Base-by-base conservation (phyloP, 1,140 invertebrate genomes). In the Bursaphelenchus mucronatus region DNA sequence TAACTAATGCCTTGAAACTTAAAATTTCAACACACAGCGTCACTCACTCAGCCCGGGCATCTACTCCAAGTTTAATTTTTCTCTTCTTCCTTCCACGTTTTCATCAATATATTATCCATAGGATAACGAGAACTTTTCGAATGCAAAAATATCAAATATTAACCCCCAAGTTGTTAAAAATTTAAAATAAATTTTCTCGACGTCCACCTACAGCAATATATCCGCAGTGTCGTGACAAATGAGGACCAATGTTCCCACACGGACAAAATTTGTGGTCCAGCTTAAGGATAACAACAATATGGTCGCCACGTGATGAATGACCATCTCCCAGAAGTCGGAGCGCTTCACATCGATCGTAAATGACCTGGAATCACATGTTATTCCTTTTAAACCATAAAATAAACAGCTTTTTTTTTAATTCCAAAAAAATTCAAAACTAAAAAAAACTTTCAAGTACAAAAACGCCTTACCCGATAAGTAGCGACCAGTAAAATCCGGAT, bases 321-420 rank as follows among this genome's bases (percentile, higher is more conserved):
- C 93, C 93, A 97, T 97, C 86, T 97, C 91, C 89, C 90, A 91
- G 83, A 97, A 97, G 84, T 97, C 94, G 39, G 75, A 69, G 1
- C 78, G 62, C 15, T 64, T 59, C 9, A 81, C 73, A 56, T 80
- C 78, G 49, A 80, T 69, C 8, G 63, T 67, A 13, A 79, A 56
- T 11, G 74, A 69, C 53, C 75, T 80, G 57, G 70, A 78, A 59
- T 90, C 11, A 6, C n/a, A 65, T 30, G 5, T 13, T 9, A 41
- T 58, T 19, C 21, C 1, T 9, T 40, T 3, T 21, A 54, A 30
- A 6, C 9, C 30, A 19, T 30, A 51, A 6, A 40, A 9, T 9
- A 47, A 66, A 41, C 43, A n/a, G 30, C 17, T 59, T 30, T 30
- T 46, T 9, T 55, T 43, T 63, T 1, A 61, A 7, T 85, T 94